Evolutionary conservation across 1,140 invertebrate species (phyloP).

Genomic region (Drosophila nasuta): DNA sequence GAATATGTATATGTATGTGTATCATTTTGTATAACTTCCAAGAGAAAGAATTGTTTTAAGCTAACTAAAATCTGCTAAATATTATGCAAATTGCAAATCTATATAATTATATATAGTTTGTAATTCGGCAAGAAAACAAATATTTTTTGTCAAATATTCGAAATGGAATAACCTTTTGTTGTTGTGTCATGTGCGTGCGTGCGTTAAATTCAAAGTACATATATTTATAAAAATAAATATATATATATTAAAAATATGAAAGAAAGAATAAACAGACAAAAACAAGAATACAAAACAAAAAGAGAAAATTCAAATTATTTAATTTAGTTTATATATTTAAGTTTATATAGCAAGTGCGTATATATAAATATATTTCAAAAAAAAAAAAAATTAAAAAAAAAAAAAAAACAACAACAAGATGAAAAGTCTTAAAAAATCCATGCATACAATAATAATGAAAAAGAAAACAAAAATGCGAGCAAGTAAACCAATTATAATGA

Average conservation of each 20-base stretch:
- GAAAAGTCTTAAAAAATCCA: constrained; percentile 64
- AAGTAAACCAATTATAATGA: constrained; percentile 74
- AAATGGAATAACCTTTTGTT: constrained; percentile 52
- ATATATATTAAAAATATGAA: constrained; percentile 54
- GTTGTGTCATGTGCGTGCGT: constrained; percentile 78
- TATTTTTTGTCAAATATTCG: constrained; percentile 36
- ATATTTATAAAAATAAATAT: constrained; percentile 41
- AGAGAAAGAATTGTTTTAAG: constrained; percentile 29
- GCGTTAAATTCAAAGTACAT: constrained; percentile 55
- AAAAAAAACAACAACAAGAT: constrained; percentile 58
- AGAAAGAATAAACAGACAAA: constrained; percentile 42
- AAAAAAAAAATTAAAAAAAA: constrained; percentile 40
- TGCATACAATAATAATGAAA: constrained; percentile 69
- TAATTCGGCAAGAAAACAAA: constrained; percentile 23
- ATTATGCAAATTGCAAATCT: constrained; percentile 15
- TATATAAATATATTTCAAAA: constrained; percentile 24
- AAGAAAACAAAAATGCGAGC: constrained; percentile 51
- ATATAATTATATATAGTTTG: constrained; percentile 34
- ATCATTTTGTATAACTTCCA: constrained; percentile 41
- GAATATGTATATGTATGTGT: constrained; percentile 14
- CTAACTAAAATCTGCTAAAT: constrained; percentile 24
- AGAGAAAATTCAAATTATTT: constrained; percentile 78
- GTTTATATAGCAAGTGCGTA: constrained; percentile 79
- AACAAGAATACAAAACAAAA: constrained; percentile 44
- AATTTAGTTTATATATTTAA: constrained; percentile 79